Evolutionary conservation across 2,888 invertebrate genomes (phyloP), one percentile per base, ranked within the genome.

Genomic region (Pecten maximus): DNA sequence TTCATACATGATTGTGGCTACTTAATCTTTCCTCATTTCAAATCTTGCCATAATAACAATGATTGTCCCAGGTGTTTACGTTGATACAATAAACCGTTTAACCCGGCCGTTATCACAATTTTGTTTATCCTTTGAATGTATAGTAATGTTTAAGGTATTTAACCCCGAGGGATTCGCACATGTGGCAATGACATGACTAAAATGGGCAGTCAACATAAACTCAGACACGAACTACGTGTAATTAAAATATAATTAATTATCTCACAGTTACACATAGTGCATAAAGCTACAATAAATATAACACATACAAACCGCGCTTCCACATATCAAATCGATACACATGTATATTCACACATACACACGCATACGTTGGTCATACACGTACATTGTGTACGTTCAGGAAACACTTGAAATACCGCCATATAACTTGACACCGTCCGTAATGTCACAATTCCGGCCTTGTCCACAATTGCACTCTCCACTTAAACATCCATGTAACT

Each of bases 271-370:
- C 54, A n/a, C 19, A 44, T 44, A 44, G 12, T 4, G 19, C 48
- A 19, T 15, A 48, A n/a, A n/a, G n/a, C n/a, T n/a, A n/a, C n/a
- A n/a, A n/a, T n/a, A n/a, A n/a, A 19, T 48, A 10, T 19, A 48
- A 48, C 48, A 48, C 15, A 48, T 16, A 19, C 48, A 10, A 48
- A 12, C 19, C 10, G 1, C 1, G 2, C 48, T 48, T 48, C 48
- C 48, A 54, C 12, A 54, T 54, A 23, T 23, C 23, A 54, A 54
- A 19, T 23, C n/a, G 3, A 19, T 54, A 54, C 28, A 3, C 15
- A 74, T 28, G 74, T 74, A 35, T 74, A 74, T 74, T 74, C 54
- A 54, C 23, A 54, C 54, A 54, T n/a, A n/a, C 54, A 54, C 54
- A 54, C n/a, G 23, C 54, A 19, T 54, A 54, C 54, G 54, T 28